Evolutionary conservation across 2,113 vertebrate species (phyloP).

Genomic region (Brachyistius frenatus): DNA sequence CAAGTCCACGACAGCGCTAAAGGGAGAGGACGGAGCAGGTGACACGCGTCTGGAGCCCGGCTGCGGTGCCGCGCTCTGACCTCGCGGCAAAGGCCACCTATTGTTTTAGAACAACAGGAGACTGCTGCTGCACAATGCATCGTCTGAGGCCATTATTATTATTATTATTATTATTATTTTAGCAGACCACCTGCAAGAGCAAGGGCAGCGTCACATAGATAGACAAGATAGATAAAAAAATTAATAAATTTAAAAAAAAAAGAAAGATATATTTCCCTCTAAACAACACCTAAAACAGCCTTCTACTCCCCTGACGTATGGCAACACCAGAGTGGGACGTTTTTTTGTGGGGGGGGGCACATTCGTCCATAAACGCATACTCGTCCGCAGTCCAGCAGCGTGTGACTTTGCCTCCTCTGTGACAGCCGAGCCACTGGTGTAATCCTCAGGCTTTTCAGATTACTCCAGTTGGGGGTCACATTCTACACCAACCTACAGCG

Average conservation of each 20-base stretch:
- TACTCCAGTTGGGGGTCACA: conserved; percentile 82
- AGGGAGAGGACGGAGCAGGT: conserved; percentile 69
- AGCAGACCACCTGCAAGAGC: conserved; percentile 4
- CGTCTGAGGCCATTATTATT: conserved; percentile 1
- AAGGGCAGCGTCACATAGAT: not conserved
- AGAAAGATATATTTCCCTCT: not conserved
- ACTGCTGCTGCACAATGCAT: conserved; percentile 30
- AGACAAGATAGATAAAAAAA: not conserved
- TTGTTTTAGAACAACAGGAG: conserved; percentile 66
- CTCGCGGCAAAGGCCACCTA: conserved; percentile 69
- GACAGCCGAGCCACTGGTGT: conserved; percentile 76
- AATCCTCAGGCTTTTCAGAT: conserved; percentile 84
- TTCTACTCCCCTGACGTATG: not conserved
- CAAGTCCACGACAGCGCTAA: conserved; percentile 14
- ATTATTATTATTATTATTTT: no score
- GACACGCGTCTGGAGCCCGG: conserved; percentile 62
- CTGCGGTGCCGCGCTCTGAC: conserved; percentile 62
- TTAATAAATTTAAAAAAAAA: not conserved
- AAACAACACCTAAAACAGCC: not conserved
- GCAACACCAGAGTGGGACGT: conserved; percentile 22
- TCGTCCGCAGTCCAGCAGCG: conserved; percentile 34
- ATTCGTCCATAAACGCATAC: conserved; percentile 47
- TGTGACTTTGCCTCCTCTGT: conserved; percentile 74
- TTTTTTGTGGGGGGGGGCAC: conserved; percentile 24
- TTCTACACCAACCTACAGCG: conserved; percentile 76